These are phyloP conservation scores for Phallusia fumigata DNA, from an alignment of 23 tunicate genomes.

Conservation along the genomic window DNA sequence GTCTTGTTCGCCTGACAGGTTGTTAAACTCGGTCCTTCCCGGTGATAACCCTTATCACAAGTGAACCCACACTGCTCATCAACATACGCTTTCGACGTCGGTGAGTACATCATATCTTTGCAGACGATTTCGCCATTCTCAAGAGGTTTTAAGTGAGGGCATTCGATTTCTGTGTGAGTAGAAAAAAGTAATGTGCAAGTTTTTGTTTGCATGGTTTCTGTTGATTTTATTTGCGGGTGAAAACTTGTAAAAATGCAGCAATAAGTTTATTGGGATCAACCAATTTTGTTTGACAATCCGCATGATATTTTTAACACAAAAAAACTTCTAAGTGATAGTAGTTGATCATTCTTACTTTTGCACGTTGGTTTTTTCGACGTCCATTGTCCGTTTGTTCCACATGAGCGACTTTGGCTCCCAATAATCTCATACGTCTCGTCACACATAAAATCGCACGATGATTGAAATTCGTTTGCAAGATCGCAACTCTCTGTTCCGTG, in stretches of 20 bases:
- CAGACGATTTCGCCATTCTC: slow-evolving; percentile 29
- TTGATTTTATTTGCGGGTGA: no score
- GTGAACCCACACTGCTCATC: slow-evolving; percentile 55
- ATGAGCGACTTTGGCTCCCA: slow-evolving; percentile 22
- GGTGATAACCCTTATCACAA: slow-evolving; percentile 36
- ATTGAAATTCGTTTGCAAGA: slow-evolving; percentile 47
- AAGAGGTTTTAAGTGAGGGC: slow-evolving; percentile 24
- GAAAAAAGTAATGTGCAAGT: no score
- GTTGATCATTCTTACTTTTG: no score
- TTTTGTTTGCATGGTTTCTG: background rate
- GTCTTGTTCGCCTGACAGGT: slow-evolving; percentile 42
- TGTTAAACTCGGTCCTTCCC: slow-evolving; percentile 17
- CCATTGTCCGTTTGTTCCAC: slow-evolving; percentile 48
- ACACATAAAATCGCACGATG: slow-evolving; percentile 65
- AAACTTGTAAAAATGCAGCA: no score
- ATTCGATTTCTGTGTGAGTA: slow-evolving; percentile 65
- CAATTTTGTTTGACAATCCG: no score
- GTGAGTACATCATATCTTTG: background rate
- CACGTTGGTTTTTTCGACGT: slow-evolving; percentile 37
- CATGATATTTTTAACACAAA: background rate
- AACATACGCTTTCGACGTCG: background rate
- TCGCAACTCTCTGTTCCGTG: slow-evolving; percentile 67
- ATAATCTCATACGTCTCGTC: slow-evolving; percentile 58
- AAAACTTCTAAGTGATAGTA: no score
- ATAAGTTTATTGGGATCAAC: no score